phyloP scores from a whole-genome alignment of 64 coral and sea anemone genomes.

The Porites lutea region DNA sequence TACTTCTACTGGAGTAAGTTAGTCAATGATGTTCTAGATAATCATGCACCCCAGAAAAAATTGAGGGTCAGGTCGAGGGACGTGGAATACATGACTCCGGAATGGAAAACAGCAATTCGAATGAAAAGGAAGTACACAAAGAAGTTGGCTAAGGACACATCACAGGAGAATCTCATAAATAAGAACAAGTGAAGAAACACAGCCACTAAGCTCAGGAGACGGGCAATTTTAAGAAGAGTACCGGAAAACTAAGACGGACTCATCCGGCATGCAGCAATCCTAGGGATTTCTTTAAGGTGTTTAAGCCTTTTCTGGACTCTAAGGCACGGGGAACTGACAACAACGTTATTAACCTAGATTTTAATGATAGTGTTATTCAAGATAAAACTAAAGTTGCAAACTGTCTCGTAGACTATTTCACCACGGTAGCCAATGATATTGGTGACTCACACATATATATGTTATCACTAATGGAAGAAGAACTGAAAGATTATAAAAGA shows the following conservation, averaged over 20 bases:
- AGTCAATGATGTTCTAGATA: constrained; percentile 15
- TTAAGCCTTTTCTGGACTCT: constrained; percentile 38
- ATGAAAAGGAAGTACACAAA: constrained; percentile 20
- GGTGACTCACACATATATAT: neutral
- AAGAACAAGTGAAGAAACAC: constrained; percentile 49
- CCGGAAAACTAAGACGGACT: constrained; percentile 18
- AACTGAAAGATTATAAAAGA: no score
- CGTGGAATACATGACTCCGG: constrained; percentile 19
- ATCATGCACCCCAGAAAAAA: constrained; percentile 1
- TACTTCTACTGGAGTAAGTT: constrained; percentile 21
- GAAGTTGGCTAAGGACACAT: constrained; percentile 24
- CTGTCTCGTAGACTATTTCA: neutral
- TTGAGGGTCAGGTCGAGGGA: constrained; percentile 11
- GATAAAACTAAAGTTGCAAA: neutral
- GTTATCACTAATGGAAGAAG: no score
- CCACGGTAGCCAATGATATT: neutral
- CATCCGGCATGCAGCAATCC: constrained; percentile 5
- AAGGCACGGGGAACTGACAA: neutral
- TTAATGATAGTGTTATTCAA: neutral
- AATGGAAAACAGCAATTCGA: constrained; percentile 53
- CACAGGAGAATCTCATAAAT: constrained; percentile 9
- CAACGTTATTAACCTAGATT: constrained; percentile 2
- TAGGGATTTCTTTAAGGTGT: constrained; percentile 41
- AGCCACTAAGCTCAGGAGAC: constrained; percentile 22
- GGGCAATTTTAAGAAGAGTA: constrained; percentile 36